These are phyloP conservation scores for Eonycteris spelaea DNA, from an alignment of 2,113 vertebrate species.

Conservation along the genomic window DNA sequence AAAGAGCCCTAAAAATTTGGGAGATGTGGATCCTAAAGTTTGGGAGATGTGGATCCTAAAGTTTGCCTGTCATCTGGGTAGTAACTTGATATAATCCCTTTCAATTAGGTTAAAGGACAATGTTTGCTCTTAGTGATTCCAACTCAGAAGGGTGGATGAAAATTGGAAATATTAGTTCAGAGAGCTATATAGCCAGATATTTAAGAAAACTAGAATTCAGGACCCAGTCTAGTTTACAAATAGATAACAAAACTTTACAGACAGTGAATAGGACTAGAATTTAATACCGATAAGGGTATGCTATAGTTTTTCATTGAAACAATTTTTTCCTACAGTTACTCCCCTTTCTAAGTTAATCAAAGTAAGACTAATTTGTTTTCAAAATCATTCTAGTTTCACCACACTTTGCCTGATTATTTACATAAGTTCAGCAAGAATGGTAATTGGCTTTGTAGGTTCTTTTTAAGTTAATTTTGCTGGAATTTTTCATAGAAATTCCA, in stretches of 20 bases:
- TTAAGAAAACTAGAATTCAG: constrained; percentile 6
- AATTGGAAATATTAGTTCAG: neutral
- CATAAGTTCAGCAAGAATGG: neutral
- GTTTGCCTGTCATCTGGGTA: neutral
- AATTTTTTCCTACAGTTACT: neutral
- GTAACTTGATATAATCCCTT: neutral
- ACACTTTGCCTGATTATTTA: neutral
- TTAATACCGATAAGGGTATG: neutral
- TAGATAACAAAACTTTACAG: neutral
- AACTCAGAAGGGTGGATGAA: neutral
- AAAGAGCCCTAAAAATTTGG: neutral
- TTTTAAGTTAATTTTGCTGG: neutral
- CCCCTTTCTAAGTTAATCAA: neutral
- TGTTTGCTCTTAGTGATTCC: neutral
- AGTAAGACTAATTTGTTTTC: neutral
- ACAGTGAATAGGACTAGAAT: neutral
- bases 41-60: neutral
- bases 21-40: neutral
- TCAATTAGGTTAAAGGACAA: neutral
- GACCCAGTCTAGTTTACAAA: neutral
- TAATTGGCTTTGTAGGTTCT: neutral
- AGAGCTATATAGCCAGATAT: neutral
- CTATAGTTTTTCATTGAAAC: neutral
- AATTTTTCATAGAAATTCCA: neutral
- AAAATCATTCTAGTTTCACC: neutral